A percentile compares a stretch with the other conserved stretches of the same genome.
phyloP scores from a whole-genome alignment of 2,113 vertebrate species.

The Urocolius indicus region DNA sequence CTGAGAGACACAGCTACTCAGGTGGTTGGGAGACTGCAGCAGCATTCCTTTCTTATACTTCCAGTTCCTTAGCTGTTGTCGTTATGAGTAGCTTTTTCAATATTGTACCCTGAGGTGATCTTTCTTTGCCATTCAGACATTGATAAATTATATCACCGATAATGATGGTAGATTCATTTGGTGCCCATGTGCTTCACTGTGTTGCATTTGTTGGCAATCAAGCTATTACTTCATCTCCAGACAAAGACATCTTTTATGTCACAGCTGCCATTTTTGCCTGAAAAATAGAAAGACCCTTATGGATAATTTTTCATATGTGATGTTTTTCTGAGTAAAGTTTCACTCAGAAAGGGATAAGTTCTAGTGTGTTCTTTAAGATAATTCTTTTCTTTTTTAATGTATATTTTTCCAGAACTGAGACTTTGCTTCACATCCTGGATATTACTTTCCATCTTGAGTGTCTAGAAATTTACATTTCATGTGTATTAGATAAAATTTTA shows the following conservation, averaged over 20 bases:
- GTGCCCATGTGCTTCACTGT: neutral
- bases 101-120: neutral
- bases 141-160: neutral
- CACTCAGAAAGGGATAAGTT: neutral
- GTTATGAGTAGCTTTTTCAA: neutral
- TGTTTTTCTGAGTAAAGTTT: neutral
- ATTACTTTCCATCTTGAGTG: neutral
- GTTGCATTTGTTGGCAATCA: neutral
- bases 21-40: neutral
- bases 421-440: neutral
- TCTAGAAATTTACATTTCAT: neutral
- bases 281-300: neutral
- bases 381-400: neutral
- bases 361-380: neutral
- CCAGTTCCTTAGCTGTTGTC: neutral
- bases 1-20: neutral
- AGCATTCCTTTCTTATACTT: neutral
- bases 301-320: neutral
- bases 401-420: neutral
- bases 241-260: neutral
- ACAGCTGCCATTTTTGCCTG: neutral
- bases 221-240: neutral
- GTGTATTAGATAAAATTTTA: neutral
- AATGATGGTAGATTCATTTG: neutral
- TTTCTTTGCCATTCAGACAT: neutral